Evolutionary conservation across 2,113 vertebrate genomes (phyloP).

Genomic region (Gymnocephalus cernua): DNA sequence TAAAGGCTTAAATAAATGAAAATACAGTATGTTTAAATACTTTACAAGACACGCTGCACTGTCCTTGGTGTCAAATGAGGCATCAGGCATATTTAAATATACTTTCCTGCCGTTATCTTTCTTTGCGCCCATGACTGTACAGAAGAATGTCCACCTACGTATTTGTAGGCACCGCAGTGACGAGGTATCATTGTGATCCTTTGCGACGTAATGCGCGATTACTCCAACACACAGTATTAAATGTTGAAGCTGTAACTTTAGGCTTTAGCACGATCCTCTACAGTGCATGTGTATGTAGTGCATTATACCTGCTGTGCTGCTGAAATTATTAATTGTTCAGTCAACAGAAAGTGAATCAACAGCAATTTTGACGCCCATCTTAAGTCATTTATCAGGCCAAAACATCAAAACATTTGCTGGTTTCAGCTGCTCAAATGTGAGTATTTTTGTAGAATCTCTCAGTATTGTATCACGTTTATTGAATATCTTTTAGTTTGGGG

Average conservation of each 20-base stretch:
- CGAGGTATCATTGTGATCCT: conserved; percentile 12
- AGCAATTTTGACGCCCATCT: neutral
- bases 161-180: conserved; percentile 35
- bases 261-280: neutral
- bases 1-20: neutral
- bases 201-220: conserved; percentile 39
- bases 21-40: neutral
- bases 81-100: neutral
- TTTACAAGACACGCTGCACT: neutral
- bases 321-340: neutral
- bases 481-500: neutral
- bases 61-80: neutral
- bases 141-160: conserved; percentile 10
- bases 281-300: neutral
- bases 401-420: neutral
- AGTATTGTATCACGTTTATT: neutral
- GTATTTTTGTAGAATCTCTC: neutral
- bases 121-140: neutral
- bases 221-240: conserved; percentile 44
- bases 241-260: conserved; percentile 20
- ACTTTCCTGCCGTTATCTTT: neutral
- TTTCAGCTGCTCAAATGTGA: neutral
- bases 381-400: neutral
- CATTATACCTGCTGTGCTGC: neutral
- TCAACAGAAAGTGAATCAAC: neutral